Evolutionary conservation across 2,797 vertebrate species (phyloP).

Genomic region (Peromyscus attwateri): DNA sequence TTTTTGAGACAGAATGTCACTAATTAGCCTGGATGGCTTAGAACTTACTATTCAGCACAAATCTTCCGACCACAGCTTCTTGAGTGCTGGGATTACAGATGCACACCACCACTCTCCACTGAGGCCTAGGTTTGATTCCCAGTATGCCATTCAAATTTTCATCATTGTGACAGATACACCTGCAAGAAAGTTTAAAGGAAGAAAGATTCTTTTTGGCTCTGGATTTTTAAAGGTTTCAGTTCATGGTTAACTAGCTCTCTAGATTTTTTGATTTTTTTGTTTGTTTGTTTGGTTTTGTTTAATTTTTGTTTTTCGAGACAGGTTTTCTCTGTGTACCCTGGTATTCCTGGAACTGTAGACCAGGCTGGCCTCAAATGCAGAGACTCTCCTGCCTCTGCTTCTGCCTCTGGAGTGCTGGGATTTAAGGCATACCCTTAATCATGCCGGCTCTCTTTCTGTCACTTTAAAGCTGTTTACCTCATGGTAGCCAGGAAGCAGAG

Average conservation of each 20-base stretch:
- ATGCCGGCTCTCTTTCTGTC: neutral
- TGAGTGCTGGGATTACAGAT: neutral
- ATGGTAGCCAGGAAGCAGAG: neutral
- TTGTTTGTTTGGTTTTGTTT: neutral
- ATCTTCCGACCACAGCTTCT: neutral
- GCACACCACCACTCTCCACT: neutral
- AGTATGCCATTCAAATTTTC: neutral
- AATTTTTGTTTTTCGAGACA: neutral
- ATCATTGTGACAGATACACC: neutral
- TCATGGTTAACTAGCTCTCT: neutral
- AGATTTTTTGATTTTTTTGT: too few relatives aligned
- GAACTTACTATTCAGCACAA: neutral
- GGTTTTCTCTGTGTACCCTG: neutral
- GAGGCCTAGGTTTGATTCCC: neutral
- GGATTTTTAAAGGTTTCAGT: neutral
- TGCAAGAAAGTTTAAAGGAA: neutral
- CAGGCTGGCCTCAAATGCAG: neutral
- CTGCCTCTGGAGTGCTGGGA: neutral
- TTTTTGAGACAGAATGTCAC: neutral
- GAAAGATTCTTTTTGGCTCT: neutral
- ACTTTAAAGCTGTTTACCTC: neutral
- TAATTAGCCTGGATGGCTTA: neutral
- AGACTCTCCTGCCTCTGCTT: neutral
- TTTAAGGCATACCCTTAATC: neutral
- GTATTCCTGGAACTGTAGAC: neutral